phyloP scores from a whole-genome alignment of 2,888 invertebrate genomes.

The Axea sp. region DNA sequence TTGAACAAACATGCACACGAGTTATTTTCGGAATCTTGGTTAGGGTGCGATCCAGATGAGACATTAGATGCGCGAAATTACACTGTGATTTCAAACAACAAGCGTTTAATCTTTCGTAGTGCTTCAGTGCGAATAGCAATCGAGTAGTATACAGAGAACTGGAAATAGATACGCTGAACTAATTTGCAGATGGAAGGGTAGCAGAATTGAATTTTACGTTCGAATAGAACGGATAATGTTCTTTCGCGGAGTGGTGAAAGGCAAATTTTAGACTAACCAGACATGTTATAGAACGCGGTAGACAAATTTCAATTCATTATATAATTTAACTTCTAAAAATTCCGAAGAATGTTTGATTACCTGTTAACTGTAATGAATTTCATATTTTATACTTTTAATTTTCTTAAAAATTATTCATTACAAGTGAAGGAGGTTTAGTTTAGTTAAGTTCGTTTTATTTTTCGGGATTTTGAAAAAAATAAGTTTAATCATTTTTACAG shows the following conservation, averaged over 20 bases:
- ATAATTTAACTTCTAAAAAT: constrained; percentile 25
- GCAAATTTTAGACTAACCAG: constrained; percentile 60
- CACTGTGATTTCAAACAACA: constrained; percentile 61
- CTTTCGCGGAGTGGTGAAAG: constrained; percentile 47
- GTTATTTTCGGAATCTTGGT: constrained; percentile 15
- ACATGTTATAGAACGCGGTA: constrained; percentile 39
- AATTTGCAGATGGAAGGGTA: constrained; percentile 72
- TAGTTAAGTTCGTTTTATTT: too few species aligned
- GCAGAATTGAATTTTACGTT: constrained; percentile 71
- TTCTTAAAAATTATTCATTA: too few species aligned
- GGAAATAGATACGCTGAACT: constrained; percentile 56
- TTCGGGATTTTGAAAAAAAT: too few species aligned
- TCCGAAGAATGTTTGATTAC: too few species aligned
- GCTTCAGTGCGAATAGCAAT: constrained; percentile 40
- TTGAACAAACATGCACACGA: background rate
- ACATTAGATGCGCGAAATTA: constrained; percentile 59
- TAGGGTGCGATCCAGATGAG: constrained; percentile 6
- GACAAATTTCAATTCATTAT: constrained; percentile 24
- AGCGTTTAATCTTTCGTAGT: constrained; percentile 65
- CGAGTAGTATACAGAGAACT: constrained; percentile 21
- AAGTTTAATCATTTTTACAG: too few species aligned
- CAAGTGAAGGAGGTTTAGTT: too few species aligned
- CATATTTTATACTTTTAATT: too few species aligned
- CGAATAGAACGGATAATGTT: constrained; percentile 68
- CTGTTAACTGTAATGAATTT: too few species aligned